Percentiles rank a stretch among this genome's conserved stretches.
Conservation (phyloP, 1,140 invertebrate species). For the Drosophila triauraria region DNA sequence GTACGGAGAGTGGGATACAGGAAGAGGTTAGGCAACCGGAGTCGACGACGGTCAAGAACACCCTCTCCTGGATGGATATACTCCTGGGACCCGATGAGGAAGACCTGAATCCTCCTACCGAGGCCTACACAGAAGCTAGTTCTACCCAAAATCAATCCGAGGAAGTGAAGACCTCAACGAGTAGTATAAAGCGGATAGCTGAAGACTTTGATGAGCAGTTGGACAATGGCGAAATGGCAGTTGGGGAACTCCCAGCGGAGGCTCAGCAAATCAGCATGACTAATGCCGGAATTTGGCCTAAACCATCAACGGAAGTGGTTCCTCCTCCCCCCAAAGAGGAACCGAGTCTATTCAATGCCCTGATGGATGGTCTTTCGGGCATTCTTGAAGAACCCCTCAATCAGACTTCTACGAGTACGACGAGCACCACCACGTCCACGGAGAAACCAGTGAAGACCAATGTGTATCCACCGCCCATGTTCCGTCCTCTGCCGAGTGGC, state of each 20-base stretch:
- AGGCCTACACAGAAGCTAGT: conserved; percentile 30
- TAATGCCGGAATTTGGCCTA: conserved; percentile 43
- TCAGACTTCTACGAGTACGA: conserved; percentile 31
- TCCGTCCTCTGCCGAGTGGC: conserved; percentile 63
- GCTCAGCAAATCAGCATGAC: conserved; percentile 55
- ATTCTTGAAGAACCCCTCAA: conserved; percentile 50
- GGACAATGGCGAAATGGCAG: conserved; percentile 58
- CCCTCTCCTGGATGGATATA: conserved; percentile 75
- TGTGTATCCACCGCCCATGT: conserved; percentile 60
- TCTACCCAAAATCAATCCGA: conserved; percentile 12
- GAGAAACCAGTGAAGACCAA: conserved; percentile 17
- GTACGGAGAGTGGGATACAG: conserved; percentile 19
- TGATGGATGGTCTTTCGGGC: conserved; percentile 63
- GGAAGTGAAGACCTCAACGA: conserved; percentile 10
- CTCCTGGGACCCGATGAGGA: conserved; percentile 76
- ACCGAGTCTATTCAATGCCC: conserved; percentile 54
- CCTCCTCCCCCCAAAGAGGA: conserved; percentile 21
- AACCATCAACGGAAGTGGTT: background rate
- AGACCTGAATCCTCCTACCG: conserved; percentile 30
- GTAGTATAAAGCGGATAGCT: conserved; percentile 67
- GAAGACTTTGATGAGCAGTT: conserved; percentile 71
- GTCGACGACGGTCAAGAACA: conserved; percentile 55
- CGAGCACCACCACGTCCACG: conserved; percentile 48
- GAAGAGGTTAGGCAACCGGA: conserved; percentile 16
- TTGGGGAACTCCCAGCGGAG: conserved; percentile 68